Percentiles rank a stretch among this genome's conserved stretches.
Evolutionary conservation across 2,797 vertebrate genomes (phyloP).

Genomic region (Rhinogobio ventralis): DNA sequence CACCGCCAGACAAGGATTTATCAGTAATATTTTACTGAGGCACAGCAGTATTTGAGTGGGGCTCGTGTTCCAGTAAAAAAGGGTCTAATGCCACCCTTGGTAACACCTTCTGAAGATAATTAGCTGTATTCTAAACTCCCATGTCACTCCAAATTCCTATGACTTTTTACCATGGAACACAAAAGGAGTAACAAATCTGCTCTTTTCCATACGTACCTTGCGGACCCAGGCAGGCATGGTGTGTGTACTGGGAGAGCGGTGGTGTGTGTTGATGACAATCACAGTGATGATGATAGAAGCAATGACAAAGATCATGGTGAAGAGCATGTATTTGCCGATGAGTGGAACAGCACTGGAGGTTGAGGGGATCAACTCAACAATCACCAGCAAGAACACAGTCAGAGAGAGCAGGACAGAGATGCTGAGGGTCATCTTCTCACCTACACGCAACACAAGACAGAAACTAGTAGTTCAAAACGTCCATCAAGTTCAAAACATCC

Average conservation of each 20-base stretch:
- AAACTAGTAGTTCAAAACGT: not conserved
- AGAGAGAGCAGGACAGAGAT: slow-evolving; percentile 95
- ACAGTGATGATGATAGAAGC: slow-evolving; percentile 96
- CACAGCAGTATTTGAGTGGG: too few relatives aligned
- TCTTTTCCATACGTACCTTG: slow-evolving; percentile 79
- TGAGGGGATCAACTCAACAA: slow-evolving; percentile 95
- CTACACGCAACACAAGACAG: slow-evolving; percentile 67
- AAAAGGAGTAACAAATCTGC: not conserved
- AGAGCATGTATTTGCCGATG: slow-evolving; percentile 98
- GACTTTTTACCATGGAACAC: not conserved
- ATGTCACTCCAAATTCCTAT: too few relatives aligned
- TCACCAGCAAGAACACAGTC: slow-evolving; percentile 95
- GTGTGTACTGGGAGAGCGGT: slow-evolving; percentile 95
- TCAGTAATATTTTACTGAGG: too few relatives aligned
- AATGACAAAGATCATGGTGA: slow-evolving; percentile 98
- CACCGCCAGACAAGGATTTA: too few relatives aligned
- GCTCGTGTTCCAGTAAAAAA: too few relatives aligned
- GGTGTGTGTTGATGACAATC: slow-evolving; percentile 96
- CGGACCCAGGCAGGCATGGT: slow-evolving; percentile 93
- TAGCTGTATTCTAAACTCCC: too few relatives aligned
- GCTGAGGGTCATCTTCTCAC: slow-evolving; percentile 98
- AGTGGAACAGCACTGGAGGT: slow-evolving; percentile 95
- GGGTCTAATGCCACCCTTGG: too few relatives aligned
- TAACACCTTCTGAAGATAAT: too few relatives aligned
- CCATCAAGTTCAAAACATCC: not conserved